phyloP scores from a whole-genome alignment of 2,113 vertebrate species.

The Malurus alboscapulatus region DNA sequence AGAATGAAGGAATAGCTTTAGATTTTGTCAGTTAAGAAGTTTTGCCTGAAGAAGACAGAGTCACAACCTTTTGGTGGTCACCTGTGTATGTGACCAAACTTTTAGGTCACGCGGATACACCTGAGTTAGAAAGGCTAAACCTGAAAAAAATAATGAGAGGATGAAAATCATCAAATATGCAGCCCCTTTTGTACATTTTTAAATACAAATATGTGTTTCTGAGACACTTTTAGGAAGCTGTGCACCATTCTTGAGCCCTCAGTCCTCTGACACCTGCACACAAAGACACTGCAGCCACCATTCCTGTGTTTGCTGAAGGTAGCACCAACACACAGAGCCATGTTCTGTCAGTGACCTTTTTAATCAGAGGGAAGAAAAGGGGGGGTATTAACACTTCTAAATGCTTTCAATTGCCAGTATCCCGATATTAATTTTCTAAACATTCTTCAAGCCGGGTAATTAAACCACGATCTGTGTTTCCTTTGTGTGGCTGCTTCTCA shows the following conservation, averaged over 20 bases:
- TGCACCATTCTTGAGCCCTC: background rate
- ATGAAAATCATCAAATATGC: background rate
- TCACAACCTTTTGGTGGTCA: background rate
- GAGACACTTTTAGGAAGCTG: background rate
- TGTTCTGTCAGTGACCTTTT: background rate
- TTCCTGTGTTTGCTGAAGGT: background rate
- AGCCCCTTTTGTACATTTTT: background rate
- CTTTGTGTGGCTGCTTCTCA: constrained; percentile 33
- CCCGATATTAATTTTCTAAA: constrained; percentile 49
- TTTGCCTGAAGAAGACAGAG: background rate
- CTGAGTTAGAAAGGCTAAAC: background rate
- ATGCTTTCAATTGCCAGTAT: constrained; percentile 7
- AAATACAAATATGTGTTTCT: background rate
- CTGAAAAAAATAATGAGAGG: background rate
- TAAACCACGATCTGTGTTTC: background rate
- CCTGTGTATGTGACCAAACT: background rate
- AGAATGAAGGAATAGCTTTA: background rate
- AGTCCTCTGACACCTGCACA: background rate
- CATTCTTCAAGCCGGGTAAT: constrained; percentile 2
- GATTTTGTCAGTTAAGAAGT: background rate
- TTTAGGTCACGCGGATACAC: background rate
- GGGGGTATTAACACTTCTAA: constrained; percentile 7
- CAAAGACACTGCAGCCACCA: background rate
- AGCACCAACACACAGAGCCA: background rate
- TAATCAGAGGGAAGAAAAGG: constrained; percentile 33